phyloP scores from a whole-genome alignment of 2,797 vertebrate genomes.

The Chaunax sp. region DNA sequence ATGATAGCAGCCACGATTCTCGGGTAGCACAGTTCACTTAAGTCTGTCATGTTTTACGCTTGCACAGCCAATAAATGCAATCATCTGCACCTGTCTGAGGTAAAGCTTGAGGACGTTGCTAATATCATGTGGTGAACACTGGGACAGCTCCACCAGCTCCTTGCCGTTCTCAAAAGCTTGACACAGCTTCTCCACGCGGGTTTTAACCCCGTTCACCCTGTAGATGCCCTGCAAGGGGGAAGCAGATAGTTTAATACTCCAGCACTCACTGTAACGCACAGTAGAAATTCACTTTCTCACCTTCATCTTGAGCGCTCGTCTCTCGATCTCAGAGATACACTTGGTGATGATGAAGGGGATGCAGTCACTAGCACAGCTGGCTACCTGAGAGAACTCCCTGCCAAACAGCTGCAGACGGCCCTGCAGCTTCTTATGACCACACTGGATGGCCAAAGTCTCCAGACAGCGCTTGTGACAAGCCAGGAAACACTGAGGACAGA shows the following conservation, averaged over 20 bases:
- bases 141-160: constrained; percentile 95
- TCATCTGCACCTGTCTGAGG: constrained; percentile 90
- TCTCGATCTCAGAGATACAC: constrained; percentile 93
- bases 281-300: constrained; percentile 63
- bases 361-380: constrained; percentile 81
- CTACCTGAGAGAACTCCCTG: constrained; percentile 87
- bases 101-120: constrained; percentile 98
- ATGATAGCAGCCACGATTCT: too few relatives aligned
- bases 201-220: constrained; percentile 96
- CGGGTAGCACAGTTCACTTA: too few relatives aligned
- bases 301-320: constrained; percentile 92
- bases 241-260: neutral
- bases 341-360: constrained; percentile 95
- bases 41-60: too few relatives aligned
- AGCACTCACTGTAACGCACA: neutral
- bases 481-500: constrained; percentile 88
- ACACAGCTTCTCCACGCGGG: constrained; percentile 96
- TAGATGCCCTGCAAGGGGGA: constrained; percentile 91
- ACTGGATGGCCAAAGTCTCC: constrained; percentile 96
- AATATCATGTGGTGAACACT: constrained; percentile 95
- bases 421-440: constrained; percentile 95
- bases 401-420: constrained; percentile 93
- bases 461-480: constrained; percentile 97
- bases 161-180: constrained; percentile 97
- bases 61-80: too few relatives aligned